phyloP scores from a whole-genome alignment of 2,888 invertebrate genomes.

The Erebia aethiops region DNA sequence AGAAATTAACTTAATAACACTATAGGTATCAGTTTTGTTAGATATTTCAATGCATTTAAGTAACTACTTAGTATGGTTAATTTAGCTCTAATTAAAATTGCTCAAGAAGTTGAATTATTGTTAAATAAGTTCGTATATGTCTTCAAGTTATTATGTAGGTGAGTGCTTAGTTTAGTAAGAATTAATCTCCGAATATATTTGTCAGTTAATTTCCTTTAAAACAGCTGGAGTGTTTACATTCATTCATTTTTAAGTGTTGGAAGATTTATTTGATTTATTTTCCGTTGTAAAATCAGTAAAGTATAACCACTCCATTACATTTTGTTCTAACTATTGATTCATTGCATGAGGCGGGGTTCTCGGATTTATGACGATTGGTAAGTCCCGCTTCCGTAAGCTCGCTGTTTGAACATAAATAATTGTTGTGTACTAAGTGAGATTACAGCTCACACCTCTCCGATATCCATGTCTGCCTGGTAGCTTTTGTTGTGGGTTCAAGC shows the following conservation, averaged over 20 bases:
- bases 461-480: slow-evolving; percentile 10
- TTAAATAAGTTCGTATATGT: too few species aligned
- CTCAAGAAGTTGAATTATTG: too few species aligned
- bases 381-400: slow-evolving; percentile 49
- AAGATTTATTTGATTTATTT: slow-evolving; percentile 8
- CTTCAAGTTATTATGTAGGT: too few species aligned
- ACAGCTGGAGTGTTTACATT: neutral
- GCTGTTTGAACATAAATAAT: slow-evolving; percentile 59
- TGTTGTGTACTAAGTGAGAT: slow-evolving; percentile 52
- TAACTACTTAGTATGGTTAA: too few species aligned
- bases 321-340: slow-evolving; percentile 54
- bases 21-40: too few species aligned
- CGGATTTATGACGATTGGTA: slow-evolving; percentile 64
- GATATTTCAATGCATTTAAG: too few species aligned
- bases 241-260: neutral
- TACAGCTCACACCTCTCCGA: slow-evolving; percentile 47
- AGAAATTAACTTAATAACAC: too few species aligned
- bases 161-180: too few species aligned
- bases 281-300: neutral
- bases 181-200: neutral
- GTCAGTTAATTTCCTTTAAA: neutral
- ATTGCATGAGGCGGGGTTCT: slow-evolving; percentile 56
- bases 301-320: slow-evolving; percentile 46
- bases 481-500: neutral
- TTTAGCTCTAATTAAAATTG: too few species aligned